Evolutionary conservation across 2,797 vertebrate genomes (phyloP), one percentile per base, ranked within the genome.

Genomic region (Rousettus madagascariensis): DNA sequence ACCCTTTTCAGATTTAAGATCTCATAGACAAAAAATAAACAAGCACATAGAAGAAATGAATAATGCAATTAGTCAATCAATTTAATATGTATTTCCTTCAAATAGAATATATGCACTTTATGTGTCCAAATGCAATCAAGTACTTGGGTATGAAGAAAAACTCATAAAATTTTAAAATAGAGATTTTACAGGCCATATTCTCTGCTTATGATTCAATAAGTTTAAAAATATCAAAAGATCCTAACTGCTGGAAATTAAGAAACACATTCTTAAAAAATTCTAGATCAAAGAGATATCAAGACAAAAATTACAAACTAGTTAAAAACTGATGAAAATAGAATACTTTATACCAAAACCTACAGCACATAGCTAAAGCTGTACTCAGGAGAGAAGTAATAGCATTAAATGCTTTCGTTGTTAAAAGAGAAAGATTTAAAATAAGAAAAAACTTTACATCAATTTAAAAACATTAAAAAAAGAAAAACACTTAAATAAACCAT

Each of bases 11-110:
- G 55, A 91, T 72, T 90, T 91, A 79, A 78, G 49, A 87, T 33
- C 17, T 26, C 41, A 86, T n/a, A 51, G 8, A 78, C 30, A 85
- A 94, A 92, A 93, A 93, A 43, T 53, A 88, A 92, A 55, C 16
- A 75, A 86, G 46, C n/a, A 85, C 69, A 92, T 91, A 68, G 75
- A 84, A 61, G n/a, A 89, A 74, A 11, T 75, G 28, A 84, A 87
- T 72, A 41, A 72, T 84, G 71, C 30, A 72, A 80, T 75, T 69
- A 86, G 69, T 63, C 75, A 75, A 57, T 82, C 38, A 65, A 83
- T 93, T 90, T 87, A 90, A 87, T 95, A 90, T 72, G 2, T 16
- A 90, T 75, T 93, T 91, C 38, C 36, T 86, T 86, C 33, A 36
- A 86, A 87, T 65, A 1, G 84, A 90, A 90, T 87, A 55, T 55